phyloP scores from a whole-genome alignment of 1,140 invertebrate species.

The Phymastichus coffea region DNA sequence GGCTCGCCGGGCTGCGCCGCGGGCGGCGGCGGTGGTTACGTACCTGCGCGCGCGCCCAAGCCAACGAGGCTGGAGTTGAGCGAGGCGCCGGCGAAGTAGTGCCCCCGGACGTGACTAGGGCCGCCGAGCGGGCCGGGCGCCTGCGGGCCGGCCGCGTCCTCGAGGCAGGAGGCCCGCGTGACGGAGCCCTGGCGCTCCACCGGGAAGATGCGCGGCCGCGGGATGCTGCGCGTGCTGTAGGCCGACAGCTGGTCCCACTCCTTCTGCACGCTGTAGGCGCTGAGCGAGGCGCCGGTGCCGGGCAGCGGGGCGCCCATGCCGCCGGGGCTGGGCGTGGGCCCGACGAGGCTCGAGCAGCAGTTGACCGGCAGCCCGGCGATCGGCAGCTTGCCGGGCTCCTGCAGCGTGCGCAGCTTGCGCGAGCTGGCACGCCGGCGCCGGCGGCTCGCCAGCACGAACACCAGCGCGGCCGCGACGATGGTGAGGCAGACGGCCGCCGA shows the following conservation, averaged over 20 bases:
- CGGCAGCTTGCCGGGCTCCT: constrained; percentile 59
- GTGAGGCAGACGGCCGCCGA: constrained; percentile 92
- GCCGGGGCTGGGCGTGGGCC: constrained; percentile 71
- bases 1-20: too few species aligned
- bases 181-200: constrained; percentile 68
- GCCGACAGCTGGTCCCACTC: constrained; percentile 94
- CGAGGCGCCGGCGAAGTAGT: constrained; percentile 16
- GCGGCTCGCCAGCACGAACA: constrained; percentile 82
- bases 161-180: constrained; percentile 63
- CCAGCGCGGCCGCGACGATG: constrained; percentile 82
- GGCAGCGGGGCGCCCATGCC: constrained; percentile 54
- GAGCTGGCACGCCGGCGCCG: constrained; percentile 57
- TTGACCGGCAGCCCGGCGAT: constrained; percentile 70
- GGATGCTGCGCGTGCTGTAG: constrained; percentile 86
- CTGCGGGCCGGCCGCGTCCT: constrained; percentile 62
- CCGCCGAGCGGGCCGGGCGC: not conserved
- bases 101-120: not conserved
- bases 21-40: too few species aligned
- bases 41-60: constrained; percentile 14
- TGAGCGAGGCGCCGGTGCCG: constrained; percentile 77
- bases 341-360: constrained; percentile 67
- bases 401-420: constrained; percentile 72
- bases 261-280: constrained; percentile 78
- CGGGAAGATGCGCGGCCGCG: constrained; percentile 78
- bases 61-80: constrained; percentile 22